Percentiles rank a stretch among this genome's conserved stretches.
These are phyloP conservation scores for Protonibea diacanthus DNA, from an alignment of 2,797 vertebrate genomes.

Conservation along the genomic window DNA sequence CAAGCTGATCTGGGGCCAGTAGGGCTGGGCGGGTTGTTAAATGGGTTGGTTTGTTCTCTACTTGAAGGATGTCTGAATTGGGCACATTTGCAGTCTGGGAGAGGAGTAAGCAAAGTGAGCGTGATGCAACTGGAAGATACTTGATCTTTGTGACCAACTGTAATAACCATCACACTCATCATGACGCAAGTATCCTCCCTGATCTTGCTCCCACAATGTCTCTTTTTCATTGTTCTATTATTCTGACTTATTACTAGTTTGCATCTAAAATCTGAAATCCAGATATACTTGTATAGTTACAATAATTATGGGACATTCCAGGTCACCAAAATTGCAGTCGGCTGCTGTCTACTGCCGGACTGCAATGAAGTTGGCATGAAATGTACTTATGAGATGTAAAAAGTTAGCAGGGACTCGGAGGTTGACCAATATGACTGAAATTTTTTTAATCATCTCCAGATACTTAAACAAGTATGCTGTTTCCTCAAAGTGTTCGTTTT, in stretches of 20 bases:
- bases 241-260: conserved; percentile 84
- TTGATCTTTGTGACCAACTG: conserved; percentile 98
- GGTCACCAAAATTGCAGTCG: conserved; percentile 64
- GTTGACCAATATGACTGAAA: conserved; percentile 60
- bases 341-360: conserved; percentile 49
- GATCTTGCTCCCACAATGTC: conserved; percentile 69
- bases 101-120: conserved; percentile 79
- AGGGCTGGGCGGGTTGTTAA: conserved; percentile 57
- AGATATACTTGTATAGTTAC: conserved; percentile 65
- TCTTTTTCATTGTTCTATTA: conserved; percentile 75
- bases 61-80: conserved; percentile 95
- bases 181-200: conserved; percentile 74
- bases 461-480: conserved; percentile 58
- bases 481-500: conserved; percentile 45
- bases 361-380: conserved; percentile 60
- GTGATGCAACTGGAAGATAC: conserved; percentile 92
- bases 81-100: conserved; percentile 87
- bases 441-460: conserved; percentile 57
- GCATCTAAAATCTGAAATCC: conserved; percentile 82
- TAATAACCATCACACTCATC: conserved; percentile 86
- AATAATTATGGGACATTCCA: conserved; percentile 75
- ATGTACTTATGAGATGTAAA: conserved; percentile 66
- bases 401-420: conserved; percentile 52
- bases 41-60: conserved; percentile 78
- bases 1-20: conserved; percentile 63